These are phyloP conservation scores for Neoseiulus cucumeris DNA, from an alignment of 1,140 invertebrate genomes.

Conservation along the genomic window DNA sequence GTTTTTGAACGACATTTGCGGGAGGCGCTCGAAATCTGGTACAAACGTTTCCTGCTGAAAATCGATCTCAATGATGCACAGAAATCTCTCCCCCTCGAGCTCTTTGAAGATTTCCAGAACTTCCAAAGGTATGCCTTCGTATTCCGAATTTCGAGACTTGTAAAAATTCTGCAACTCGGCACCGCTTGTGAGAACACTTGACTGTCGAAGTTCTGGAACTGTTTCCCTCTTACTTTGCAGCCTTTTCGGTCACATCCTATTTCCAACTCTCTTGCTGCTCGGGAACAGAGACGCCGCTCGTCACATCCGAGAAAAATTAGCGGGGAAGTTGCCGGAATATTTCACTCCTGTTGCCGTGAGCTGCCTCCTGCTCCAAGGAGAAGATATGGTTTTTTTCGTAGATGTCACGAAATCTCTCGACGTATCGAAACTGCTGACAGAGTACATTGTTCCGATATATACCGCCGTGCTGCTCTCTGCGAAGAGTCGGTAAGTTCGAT, in stretches of 20 bases:
- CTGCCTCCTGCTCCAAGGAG: neutral
- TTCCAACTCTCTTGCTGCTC: neutral
- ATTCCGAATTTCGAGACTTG: no score
- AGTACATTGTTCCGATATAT: neutral
- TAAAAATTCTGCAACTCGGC: no score
- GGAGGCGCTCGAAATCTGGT: neutral
- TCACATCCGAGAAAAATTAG: neutral
- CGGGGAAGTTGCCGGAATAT: neutral
- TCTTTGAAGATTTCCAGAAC: neutral
- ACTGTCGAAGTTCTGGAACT: no score
- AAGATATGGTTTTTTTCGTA: neutral
- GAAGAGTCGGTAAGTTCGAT: no score
- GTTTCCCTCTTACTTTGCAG: neutral
- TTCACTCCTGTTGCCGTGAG: neutral
- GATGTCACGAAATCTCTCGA: neutral
- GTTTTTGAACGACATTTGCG: neutral
- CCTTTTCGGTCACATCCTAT: neutral
- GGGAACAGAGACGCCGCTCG: neutral
- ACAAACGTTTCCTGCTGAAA: neutral
- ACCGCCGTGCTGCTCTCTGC: neutral
- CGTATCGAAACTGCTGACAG: neutral
- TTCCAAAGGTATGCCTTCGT: neutral
- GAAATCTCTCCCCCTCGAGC: neutral
- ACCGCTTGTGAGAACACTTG: neutral
- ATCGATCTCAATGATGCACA: neutral